phyloP scores from a whole-genome alignment of 2,797 vertebrate species.

The Coregonus ussuriensis region DNA sequence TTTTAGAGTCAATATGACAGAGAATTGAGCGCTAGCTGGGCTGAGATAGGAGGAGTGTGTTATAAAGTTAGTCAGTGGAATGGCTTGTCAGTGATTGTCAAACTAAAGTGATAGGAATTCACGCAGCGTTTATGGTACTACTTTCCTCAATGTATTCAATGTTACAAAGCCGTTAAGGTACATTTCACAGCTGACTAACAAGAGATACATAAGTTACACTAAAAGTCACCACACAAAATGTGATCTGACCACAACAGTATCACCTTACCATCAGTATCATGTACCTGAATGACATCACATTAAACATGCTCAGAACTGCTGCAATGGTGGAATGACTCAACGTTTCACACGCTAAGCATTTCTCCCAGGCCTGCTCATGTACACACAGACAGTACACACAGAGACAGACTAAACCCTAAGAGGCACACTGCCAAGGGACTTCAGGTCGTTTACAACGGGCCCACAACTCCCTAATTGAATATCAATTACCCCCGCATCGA shows the following conservation, averaged over 20 bases:
- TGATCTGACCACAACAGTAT: slow-evolving; percentile 8
- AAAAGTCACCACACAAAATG: not conserved
- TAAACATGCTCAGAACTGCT: not conserved
- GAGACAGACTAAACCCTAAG: not conserved
- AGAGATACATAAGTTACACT: too few species aligned
- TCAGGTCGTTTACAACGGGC: slow-evolving; percentile 54
- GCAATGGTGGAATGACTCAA: not conserved
- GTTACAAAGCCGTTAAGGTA: too few species aligned
- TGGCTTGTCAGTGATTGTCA: too few species aligned
- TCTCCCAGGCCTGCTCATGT: not conserved
- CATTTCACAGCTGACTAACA: not conserved
- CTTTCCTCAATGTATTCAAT: too few species aligned
- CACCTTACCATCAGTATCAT: not conserved
- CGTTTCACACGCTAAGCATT: not conserved
- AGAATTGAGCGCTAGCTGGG: too few species aligned
- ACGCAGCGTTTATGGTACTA: too few species aligned
- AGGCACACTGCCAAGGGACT: slow-evolving; percentile 46
- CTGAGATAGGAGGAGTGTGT: too few species aligned
- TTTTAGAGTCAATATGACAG: too few species aligned
- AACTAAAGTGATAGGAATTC: too few species aligned
- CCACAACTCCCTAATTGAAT: slow-evolving; percentile 56
- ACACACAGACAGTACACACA: not conserved
- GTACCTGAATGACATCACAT: not conserved
- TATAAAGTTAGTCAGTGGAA: too few species aligned
- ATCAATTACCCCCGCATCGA: slow-evolving; percentile 56